These are phyloP conservation scores for Agapostemon virescens DNA, from an alignment of 2,888 invertebrate species.

Conservation along the genomic window DNA sequence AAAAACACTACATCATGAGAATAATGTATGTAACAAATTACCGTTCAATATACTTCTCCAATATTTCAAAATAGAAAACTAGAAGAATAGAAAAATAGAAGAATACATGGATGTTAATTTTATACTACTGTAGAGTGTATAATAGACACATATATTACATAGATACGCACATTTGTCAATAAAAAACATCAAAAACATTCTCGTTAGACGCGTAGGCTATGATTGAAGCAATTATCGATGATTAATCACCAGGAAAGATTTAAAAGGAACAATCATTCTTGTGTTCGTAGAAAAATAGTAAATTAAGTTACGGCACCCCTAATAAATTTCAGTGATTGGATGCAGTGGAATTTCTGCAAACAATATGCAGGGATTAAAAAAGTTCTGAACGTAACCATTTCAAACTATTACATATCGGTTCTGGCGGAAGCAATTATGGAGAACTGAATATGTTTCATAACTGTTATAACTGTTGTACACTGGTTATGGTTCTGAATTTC, in stretches of 20 bases:
- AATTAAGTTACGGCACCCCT: not conserved
- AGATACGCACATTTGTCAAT: not conserved
- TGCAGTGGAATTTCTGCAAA: not conserved
- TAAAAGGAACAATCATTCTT: not conserved
- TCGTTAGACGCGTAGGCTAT: not conserved
- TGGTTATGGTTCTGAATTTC: too few relatives aligned
- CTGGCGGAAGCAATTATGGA: too few relatives aligned
- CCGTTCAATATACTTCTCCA: not conserved
- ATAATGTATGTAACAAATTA: not conserved
- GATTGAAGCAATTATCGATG: not conserved
- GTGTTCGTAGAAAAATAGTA: not conserved
- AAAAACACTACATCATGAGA: too few relatives aligned
- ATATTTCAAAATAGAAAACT: not conserved
- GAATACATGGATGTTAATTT: not conserved
- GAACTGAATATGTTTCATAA: too few relatives aligned
- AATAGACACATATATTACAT: not conserved
- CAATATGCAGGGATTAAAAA: too few relatives aligned
- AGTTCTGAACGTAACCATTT: too few relatives aligned
- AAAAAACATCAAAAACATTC: not conserved
- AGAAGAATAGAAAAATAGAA: too few relatives aligned
- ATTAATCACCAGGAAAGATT: not conserved
- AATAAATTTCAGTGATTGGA: not conserved
- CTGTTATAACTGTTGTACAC: too few relatives aligned
- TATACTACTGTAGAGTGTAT: not conserved
- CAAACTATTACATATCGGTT: too few relatives aligned